Evolutionary conservation across 1,140 invertebrate genomes (phyloP), one percentile per base, ranked within the genome.

Genomic region (Neodiprion fabricii): DNA sequence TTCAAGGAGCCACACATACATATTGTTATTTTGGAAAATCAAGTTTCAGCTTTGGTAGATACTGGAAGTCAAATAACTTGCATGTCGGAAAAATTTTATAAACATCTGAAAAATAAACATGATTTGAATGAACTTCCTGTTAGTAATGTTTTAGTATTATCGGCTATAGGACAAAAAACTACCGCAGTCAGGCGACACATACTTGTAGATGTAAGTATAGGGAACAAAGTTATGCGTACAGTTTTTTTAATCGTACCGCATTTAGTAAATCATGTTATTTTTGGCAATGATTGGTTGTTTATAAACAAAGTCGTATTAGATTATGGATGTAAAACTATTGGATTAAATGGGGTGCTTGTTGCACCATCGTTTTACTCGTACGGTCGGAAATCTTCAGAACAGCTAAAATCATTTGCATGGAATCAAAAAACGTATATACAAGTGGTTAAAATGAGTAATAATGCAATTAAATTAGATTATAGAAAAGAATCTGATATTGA

Each of bases 261-360:
- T 23, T 70, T 74, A 11, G 17, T 67, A 14, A 69, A 23, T 17
- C 23, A 53, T 1, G 53, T 74, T 5, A 79, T 79, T 9, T 17
- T 79, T 1, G 75, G 75, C 10, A 71, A 74, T 8, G 74, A 78
- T 67, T 78, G 77, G 74, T 53, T 75, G 8, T 10, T 71, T 11
- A n/a, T 11, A 1, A 50, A 72, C 53, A 47, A 48, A 49, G 71
- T 71, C 23, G 40, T 72, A 7, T 68, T 74, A 40, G 61, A 67
- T 70, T 74, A 70, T 53, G 23, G n/a, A 40, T 14, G 53, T 5
- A 61, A 61, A 61, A 61, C 53, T 14, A 61, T 61, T 14, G n/a
- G 9, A 11, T 8, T 61, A 11, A 61, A 61, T 61, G n/a, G 1
- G 4, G 9, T 5, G 53, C 11, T 61, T 5, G n/a, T 61, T 14